A percentile compares a stretch with the other conserved stretches of the same genome.
These are phyloP conservation scores for Coturnix japonica DNA, from an alignment of 2,113 vertebrate genomes.

Conservation along the genomic window DNA sequence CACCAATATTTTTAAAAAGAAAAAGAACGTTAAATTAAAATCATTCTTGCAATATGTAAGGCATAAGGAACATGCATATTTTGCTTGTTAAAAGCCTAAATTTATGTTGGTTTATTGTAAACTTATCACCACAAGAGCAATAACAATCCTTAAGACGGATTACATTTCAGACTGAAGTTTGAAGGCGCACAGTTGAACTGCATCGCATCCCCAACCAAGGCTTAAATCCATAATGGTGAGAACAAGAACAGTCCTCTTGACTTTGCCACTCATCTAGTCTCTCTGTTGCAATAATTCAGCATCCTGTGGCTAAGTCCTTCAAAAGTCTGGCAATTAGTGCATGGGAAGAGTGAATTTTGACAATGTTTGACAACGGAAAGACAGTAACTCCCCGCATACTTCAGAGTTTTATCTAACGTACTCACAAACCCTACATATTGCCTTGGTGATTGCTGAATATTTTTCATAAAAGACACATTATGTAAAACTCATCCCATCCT, in stretches of 20 bases:
- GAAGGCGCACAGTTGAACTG: neutral
- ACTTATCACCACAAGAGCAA: neutral
- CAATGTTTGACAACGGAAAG: neutral
- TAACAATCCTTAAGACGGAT: neutral
- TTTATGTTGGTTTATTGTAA: neutral
- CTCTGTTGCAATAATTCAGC: neutral
- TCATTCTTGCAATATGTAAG: neutral
- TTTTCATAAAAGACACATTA: neutral
- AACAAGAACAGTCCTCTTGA: neutral
- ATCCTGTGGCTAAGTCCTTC: neutral
- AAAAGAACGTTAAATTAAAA: neutral
- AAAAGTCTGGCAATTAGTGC: neutral
- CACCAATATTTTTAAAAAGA: neutral
- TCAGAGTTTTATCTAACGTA: neutral
- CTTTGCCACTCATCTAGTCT: neutral
- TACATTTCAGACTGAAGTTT: neutral
- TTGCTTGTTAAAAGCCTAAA: neutral
- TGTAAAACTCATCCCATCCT: neutral
- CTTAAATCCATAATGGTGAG: neutral
- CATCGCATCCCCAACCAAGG: neutral
- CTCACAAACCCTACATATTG: neutral
- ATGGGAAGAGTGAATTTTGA: neutral
- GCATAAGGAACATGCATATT: neutral
- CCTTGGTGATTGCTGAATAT: neutral
- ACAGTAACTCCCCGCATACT: neutral